Evolutionary conservation across 1,140 invertebrate genomes (phyloP).

Genomic region (Drosophila orena): DNA sequence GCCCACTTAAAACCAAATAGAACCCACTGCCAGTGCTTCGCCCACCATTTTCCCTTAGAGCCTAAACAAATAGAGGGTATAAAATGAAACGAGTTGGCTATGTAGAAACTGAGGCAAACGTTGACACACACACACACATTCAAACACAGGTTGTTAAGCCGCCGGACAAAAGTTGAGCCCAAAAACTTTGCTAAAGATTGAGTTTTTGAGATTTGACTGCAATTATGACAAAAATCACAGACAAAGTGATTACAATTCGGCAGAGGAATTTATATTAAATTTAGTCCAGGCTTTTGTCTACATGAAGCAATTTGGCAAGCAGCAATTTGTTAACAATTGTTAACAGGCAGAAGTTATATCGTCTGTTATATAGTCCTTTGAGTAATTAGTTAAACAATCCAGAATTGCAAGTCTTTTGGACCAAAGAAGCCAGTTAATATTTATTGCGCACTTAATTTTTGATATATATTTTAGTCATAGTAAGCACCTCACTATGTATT

Average conservation of each 20-base stretch:
- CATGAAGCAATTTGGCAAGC: too few relatives aligned
- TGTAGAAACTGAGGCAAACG: conserved; percentile 14
- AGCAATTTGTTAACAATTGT: neutral
- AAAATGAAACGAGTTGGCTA: neutral
- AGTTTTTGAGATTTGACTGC: conserved; percentile 38
- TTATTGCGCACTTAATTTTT: too few relatives aligned
- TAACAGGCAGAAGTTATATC: neutral
- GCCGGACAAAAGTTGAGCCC: conserved; percentile 5
- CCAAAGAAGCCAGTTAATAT: too few relatives aligned
- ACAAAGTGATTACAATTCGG: conserved; percentile 15
- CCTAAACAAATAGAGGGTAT: conserved; percentile 27
- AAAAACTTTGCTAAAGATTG: conserved; percentile 10
- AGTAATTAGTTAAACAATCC: neutral
- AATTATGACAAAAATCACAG: conserved; percentile 12
- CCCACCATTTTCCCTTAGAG: conserved; percentile 1
- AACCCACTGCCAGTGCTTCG: neutral
- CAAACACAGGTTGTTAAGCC: conserved; percentile 2
- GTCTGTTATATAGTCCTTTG: neutral
- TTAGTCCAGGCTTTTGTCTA: neutral
- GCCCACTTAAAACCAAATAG: conserved; percentile 31
- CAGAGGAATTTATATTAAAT: neutral
- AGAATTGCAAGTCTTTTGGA: neutral
- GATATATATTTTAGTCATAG: too few relatives aligned
- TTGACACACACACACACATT: conserved; percentile 34
- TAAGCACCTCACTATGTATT: too few relatives aligned